A percentile compares a stretch with the other conserved stretches of the same genome.
phyloP scores from a whole-genome alignment of 2,797 vertebrate genomes.

The Alectoris magna region DNA sequence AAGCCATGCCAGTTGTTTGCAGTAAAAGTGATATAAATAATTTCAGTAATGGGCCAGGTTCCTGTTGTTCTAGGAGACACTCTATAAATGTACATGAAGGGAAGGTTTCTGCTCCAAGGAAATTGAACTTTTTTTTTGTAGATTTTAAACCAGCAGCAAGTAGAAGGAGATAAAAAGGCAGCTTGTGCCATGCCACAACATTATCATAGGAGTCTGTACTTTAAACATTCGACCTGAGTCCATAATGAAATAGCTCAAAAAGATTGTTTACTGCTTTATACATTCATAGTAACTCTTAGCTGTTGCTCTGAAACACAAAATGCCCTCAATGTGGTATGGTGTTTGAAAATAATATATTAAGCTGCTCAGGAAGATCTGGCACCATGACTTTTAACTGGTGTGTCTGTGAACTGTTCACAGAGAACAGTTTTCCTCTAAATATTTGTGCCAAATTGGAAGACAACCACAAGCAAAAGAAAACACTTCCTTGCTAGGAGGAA shows the following conservation, averaged over 20 bases:
- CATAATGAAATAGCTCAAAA: background rate
- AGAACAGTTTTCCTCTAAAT: conserved; percentile 4
- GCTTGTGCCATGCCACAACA: background rate
- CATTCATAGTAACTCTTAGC: background rate
- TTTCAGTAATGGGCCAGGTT: background rate
- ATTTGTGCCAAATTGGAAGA: conserved; percentile 14
- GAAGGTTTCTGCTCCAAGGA: background rate
- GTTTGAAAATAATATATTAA: background rate
- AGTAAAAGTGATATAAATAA: background rate
- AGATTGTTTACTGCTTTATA: background rate
- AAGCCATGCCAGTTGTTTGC: background rate
- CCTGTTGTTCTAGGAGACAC: background rate
- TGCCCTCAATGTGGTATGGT: background rate
- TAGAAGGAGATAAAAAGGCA: background rate
- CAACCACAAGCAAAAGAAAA: conserved; percentile 7
- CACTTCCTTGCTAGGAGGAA: background rate
- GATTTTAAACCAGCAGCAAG: background rate
- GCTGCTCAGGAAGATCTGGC: background rate
- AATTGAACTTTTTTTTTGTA: background rate
- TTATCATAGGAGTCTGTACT: background rate
- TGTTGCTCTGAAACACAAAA: background rate
- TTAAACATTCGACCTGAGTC: background rate
- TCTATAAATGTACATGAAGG: background rate
- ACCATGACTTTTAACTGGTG: background rate
- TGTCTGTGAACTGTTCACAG: background rate